Evolutionary conservation across 23 tunicate genomes (phyloP), one percentile per base, ranked within the genome.

Genomic region (Halocynthia roretzi): DNA sequence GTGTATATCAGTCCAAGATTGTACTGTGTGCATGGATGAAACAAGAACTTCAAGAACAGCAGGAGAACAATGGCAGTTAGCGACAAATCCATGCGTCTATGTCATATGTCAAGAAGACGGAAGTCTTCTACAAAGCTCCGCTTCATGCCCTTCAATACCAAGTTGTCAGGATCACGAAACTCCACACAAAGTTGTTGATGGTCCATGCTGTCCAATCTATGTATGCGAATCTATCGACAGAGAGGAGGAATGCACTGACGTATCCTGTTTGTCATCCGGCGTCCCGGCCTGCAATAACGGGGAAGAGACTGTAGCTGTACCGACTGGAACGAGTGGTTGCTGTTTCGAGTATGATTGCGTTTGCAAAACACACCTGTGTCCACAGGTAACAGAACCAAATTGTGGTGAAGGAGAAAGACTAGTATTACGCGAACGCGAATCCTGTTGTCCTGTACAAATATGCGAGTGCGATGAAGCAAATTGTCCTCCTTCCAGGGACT

Each of bases 51-150:
- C 70, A 65, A 11, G 70, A 65, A 40, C 48, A 10, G 70, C 70
- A 20, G 70, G 70, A 40, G 70, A 65, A 10, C 70, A 65, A 65
- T 65, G 70, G 70, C 70, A 65, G 19, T 48, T 65, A 20, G 70
- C 70, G 0, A 65, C 70, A 40, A 48, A 65, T 15, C 17, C 70
- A 10, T 65, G 70, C 19, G 19, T 65, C 0, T 65, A 65, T 15
- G 70, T 65, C 9, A 65, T 48, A 8, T 65, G 70, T 65, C 70
- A 65, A 65, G 70, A 65, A 65, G 70, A 65, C 19, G 70, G 70
- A 65, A 31, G 60, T 5, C 57, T 75, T 14, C 19, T 40, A 10
- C 56, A 51, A 22, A 52, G 48, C 9, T 40, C 70, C 9, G 22
- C 70, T 40, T 65, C 70, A 20, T 65, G 70, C 19, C 70, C 70